Conservation (phyloP, 2,888 invertebrate species). For the Sarcophaga carnaria region DNA sequence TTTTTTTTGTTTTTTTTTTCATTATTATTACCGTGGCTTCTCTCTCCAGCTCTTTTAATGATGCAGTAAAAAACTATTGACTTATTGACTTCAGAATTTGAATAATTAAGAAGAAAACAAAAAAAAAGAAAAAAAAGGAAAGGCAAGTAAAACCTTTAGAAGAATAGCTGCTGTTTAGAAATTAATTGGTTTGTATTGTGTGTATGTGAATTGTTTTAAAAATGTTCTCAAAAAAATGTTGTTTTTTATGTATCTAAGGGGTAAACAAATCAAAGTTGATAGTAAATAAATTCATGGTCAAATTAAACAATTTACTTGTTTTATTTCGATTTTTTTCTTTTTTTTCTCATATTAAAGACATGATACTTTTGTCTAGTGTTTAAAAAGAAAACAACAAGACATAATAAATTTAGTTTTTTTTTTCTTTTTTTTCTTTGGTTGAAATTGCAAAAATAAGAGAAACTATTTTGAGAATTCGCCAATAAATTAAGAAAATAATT, state of each 20-base stretch:
- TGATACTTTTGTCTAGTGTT: no score
- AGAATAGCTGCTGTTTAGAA: neutral
- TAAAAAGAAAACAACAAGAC: no score
- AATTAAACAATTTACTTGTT: neutral
- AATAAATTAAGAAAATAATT: no score
- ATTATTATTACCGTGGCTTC: constrained; percentile 1
- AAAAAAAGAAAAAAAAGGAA: neutral
- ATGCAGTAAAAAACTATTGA: constrained; percentile 30
- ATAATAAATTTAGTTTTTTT: no score
- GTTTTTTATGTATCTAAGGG: neutral
- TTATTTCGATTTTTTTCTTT: neutral
- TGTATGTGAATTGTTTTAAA: no score
- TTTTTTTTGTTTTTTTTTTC: constrained; percentile 32
- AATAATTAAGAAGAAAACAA: neutral
- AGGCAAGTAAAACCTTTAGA: neutral
- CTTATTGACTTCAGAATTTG: neutral
- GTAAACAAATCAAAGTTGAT: neutral
- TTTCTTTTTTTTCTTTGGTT: no score
- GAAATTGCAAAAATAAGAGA: no score
- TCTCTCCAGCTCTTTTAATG: neutral
- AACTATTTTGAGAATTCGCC: no score
- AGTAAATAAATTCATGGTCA: neutral
- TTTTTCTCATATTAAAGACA: neutral
- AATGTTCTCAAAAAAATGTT: neutral
- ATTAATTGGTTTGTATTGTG: neutral